Evolutionary conservation across 1,140 invertebrate species (phyloP), one percentile per base, ranked within the genome.

Genomic region (Pseudobourletiella spinata): DNA sequence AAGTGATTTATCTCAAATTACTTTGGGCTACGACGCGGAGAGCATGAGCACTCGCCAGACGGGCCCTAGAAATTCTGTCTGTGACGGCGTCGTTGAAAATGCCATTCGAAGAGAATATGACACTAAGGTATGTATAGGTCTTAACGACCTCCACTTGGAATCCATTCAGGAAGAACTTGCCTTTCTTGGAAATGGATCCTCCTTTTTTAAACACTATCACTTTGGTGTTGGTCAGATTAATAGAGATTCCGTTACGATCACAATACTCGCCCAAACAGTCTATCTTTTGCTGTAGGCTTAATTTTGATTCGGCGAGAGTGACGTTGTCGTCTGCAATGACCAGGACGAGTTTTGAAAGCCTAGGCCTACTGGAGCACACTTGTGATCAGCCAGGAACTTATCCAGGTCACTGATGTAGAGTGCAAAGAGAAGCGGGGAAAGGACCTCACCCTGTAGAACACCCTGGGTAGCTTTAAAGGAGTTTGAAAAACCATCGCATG

Each of bases 251-350:
- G 22, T 54, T 39, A 22, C 2, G 8, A 8, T 39, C n/a, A 39
- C 60, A 59, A 18, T 58, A 66, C 2, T 39, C 26, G 3, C 15
- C 11, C 6, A 62, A 2, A 28, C 22, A 22, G 24, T 59, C 25
- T 11, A 66, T 59, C 59, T 66, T 66, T 15, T 8, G 2, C 32
- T 64, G 65, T 2, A 66, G 26, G 22, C 44, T 18, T 3, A 28
- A 1, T 25, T 22, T 25, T n/a, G 32, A 39, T 3, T 22, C 14
- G 2, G 46, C 65, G 1, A 66, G 6, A 2, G 57, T 0, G 1
- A 44, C 50, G 1, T 63, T 54, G 30, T 66, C 65, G 20, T 66
- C 65, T 1, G 65, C 65, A 28, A 42, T 59, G 2, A 63, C 26
- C 0, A 66, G 44, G n/a, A n/a, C n/a, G n/a, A n/a, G n/a, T 48